Conservation (phyloP, 2,888 invertebrate species). For the Mesopsocus fuscifrons region DNA sequence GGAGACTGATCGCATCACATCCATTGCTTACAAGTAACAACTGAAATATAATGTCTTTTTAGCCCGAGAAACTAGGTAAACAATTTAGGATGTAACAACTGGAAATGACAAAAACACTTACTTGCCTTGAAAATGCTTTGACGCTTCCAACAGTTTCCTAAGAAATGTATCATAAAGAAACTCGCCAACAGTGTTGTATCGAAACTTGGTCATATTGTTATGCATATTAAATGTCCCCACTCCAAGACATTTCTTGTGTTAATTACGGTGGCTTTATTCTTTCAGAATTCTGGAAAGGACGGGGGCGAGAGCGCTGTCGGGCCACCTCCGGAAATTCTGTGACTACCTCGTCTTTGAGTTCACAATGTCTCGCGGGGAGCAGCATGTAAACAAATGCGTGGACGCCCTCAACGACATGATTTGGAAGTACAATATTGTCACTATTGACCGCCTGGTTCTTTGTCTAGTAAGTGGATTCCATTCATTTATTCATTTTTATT, state of each 20-base stretch:
- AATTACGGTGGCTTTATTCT: conserved; percentile 12
- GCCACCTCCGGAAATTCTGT: conserved; percentile 83
- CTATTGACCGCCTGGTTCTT: conserved; percentile 79
- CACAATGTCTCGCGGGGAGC: conserved; percentile 63
- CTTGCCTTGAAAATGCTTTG: too few relatives aligned
- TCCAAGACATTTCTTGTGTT: too few relatives aligned
- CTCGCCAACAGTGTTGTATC: neutral
- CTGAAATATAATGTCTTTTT: neutral
- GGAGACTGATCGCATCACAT: conserved; percentile 81
- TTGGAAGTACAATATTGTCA: conserved; percentile 94
- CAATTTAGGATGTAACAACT: neutral
- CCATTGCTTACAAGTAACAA: conserved; percentile 81
- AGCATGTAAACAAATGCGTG: conserved; percentile 82
- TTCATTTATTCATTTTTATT: conserved; percentile 5
- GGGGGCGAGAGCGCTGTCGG: conserved; percentile 76
- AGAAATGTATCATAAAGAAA: too few relatives aligned
- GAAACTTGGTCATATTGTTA: neutral
- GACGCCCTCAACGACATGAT: conserved; percentile 93
- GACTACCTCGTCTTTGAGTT: conserved; percentile 90
- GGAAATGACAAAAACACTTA: too few relatives aligned
- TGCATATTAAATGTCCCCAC: conserved; percentile 4
- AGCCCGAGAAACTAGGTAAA: neutral
- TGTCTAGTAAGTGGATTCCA: conserved; percentile 57
- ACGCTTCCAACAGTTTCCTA: too few relatives aligned
- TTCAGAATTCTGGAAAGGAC: conserved; percentile 78